Evolutionary conservation across 2,888 invertebrate species (phyloP), one percentile per base, ranked within the genome.

Genomic region (Thereva unica): DNA sequence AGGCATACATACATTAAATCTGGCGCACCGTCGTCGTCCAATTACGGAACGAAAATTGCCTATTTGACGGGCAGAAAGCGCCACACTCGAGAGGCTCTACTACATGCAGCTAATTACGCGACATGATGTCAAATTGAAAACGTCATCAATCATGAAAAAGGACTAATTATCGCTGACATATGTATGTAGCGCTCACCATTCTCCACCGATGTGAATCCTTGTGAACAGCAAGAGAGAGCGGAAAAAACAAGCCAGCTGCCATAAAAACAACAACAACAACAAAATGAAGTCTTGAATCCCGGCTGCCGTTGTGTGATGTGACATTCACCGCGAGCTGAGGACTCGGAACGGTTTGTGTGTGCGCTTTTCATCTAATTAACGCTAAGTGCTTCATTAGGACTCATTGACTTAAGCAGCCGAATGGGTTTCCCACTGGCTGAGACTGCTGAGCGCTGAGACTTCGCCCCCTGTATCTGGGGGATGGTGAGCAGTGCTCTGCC

Each of bases 111-210:
- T 67, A 64, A 67, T 67, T 67, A 67, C 64, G 23, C 67, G 61
- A 57, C 65, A 64, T 63, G 63, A 67, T 63, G 65, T 69, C 55
- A 67, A 69, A 69, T 69, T 69, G 69, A 67, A 69, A 69, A 67
- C 53, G 63, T 63, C 65, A 67, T 69, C 69, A 69, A 69, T 69
- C 69, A 69, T 67, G 67, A 69, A 69, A 69, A 69, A 67, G 67
- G 69, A 67, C 69, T 69, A 69, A 69, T 69, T 67, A 69, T 63
- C 53, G 63, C 55, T 69, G 69, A 69, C 69, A 69, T 69, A 63
- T 69, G 67, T 69, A 63, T 69, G 67, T 69, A 69, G 67, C 67
- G 63, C 42, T 54, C 64, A 44, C 12, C 38, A n/a, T 8, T 47
- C 54, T 10, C 59, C 8, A 37, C 23, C 4, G 5, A 12, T 47